A percentile compares a stretch with the other conserved stretches of the same genome.
Conservation (phyloP, 1,140 invertebrate genomes). For the Drosophila teissieri region DNA sequence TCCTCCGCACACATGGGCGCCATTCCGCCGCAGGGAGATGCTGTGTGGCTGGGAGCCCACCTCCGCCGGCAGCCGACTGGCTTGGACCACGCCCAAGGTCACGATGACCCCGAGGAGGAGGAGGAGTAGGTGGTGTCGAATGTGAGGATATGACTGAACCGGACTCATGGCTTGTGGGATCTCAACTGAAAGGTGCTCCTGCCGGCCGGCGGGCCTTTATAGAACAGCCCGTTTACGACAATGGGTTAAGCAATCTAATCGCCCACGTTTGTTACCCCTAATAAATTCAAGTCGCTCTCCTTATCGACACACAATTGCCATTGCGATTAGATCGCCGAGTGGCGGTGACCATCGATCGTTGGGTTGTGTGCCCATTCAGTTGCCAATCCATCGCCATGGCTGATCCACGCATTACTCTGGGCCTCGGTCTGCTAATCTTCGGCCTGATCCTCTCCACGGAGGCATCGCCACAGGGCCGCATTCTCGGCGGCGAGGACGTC, state of each 20-base stretch:
- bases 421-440: slow-evolving; percentile 32
- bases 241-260: slow-evolving; percentile 26
- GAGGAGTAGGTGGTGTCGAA: slow-evolving; percentile 1
- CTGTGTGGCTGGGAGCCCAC: slow-evolving; percentile 70
- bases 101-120: not conserved
- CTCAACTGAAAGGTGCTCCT: slow-evolving; percentile 22
- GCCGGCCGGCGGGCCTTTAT: slow-evolving; percentile 12
- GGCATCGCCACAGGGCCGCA: slow-evolving; percentile 52
- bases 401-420: slow-evolving; percentile 42
- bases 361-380: slow-evolving; percentile 46
- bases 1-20: slow-evolving; percentile 58
- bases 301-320: not conserved
- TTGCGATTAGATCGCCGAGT: slow-evolving; percentile 34
- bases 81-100: not conserved
- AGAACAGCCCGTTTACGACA: slow-evolving; percentile 31
- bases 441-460: slow-evolving; percentile 5
- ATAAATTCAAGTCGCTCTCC: slow-evolving; percentile 19
- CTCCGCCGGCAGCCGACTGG: slow-evolving; percentile 12
- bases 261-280: not conserved
- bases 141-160: not conserved
- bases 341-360: slow-evolving; percentile 11
- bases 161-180: slow-evolving; percentile 14
- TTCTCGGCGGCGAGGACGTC: slow-evolving; percentile 68
- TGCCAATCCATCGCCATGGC: slow-evolving; percentile 65
- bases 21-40: slow-evolving; percentile 64